Conservation (phyloP, 2,113 vertebrate species). For the Lamprologus sp. region DNA sequence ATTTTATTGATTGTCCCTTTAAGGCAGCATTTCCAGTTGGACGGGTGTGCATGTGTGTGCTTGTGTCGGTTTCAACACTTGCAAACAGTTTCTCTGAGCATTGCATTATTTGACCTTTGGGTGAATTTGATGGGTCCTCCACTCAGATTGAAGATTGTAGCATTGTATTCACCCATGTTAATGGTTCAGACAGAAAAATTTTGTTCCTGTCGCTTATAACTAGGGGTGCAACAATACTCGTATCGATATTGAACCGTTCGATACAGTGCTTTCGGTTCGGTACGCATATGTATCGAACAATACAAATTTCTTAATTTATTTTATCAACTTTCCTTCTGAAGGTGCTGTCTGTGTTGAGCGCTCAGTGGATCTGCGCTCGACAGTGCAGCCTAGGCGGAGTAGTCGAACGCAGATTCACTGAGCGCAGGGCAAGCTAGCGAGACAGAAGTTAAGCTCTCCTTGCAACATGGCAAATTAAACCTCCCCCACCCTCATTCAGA, state of each 20-base stretch:
- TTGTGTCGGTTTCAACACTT: neutral
- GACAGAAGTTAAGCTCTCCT: rapidly evolving
- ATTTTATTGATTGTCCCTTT: neutral
- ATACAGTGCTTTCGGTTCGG: too few relatives aligned
- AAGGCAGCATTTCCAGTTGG: neutral
- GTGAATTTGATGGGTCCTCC: neutral
- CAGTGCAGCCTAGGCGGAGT: too few relatives aligned
- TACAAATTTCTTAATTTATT: rapidly evolving
- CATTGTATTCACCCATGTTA: neutral
- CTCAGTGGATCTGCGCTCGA: too few relatives aligned
- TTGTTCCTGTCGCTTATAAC: neutral
- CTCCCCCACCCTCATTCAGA: too few relatives aligned
- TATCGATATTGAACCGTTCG: too few relatives aligned
- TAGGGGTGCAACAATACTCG: too few relatives aligned
- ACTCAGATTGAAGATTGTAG: neutral
- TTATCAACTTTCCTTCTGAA: rapidly evolving
- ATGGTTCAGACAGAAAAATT: neutral
- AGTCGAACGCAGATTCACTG: too few relatives aligned
- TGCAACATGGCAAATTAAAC: too few relatives aligned
- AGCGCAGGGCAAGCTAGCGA: too few relatives aligned
- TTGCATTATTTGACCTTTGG: neutral
- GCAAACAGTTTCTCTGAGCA: neutral
- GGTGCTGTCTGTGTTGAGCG: rapidly evolving
- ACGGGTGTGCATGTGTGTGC: neutral
- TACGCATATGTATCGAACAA: too few relatives aligned